Conservation (phyloP, 30 jellyfish, hydroid and myxozoan species). For the Haliclystus octoradiatus region DNA sequence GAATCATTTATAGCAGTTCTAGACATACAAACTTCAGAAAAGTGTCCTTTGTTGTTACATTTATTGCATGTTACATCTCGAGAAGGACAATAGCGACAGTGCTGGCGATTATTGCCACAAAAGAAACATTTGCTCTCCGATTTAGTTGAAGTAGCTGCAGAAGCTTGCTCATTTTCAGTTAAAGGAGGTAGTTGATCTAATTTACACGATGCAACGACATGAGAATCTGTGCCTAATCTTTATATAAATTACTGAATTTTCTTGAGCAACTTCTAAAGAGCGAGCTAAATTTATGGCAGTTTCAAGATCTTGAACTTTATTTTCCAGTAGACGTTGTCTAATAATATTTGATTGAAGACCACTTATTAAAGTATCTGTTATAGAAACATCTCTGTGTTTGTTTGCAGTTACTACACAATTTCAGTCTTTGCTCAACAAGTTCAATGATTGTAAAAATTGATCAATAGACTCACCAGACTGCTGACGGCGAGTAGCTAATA, state of each 20-base stretch:
- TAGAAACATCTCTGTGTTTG: constrained; percentile 21
- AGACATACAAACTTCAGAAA: constrained; percentile 22
- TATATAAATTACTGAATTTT: constrained; percentile 27
- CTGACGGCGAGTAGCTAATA: constrained; percentile 17
- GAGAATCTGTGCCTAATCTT: too few species aligned
- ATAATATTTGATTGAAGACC: constrained; percentile 39
- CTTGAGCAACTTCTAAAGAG: constrained; percentile 40
- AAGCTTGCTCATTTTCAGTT: too few species aligned
- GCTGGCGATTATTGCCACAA: constrained; percentile 17
- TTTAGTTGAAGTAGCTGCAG: constrained; percentile 8
- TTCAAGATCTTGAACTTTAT: constrained; percentile 14
- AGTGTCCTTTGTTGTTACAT: constrained; percentile 43
- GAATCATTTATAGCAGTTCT: constrained; percentile 19
- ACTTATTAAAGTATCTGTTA: constrained; percentile 50
- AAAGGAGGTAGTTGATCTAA: too few species aligned
- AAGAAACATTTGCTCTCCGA: constrained; percentile 13
- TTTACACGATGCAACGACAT: too few species aligned
- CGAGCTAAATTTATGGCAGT: constrained; percentile 21
- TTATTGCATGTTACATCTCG: constrained; percentile 37
- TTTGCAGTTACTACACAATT: constrained; percentile 16
- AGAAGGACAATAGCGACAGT: constrained; percentile 45
- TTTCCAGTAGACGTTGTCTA: constrained; percentile 49
- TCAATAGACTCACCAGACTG: constrained; percentile 22
- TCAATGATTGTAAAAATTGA: constrained; percentile 12
- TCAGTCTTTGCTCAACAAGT: constrained; percentile 7